These are phyloP conservation scores for Acyrthosiphon pisum DNA, from an alignment of 1,140 invertebrate genomes.

Conservation along the genomic window DNA sequence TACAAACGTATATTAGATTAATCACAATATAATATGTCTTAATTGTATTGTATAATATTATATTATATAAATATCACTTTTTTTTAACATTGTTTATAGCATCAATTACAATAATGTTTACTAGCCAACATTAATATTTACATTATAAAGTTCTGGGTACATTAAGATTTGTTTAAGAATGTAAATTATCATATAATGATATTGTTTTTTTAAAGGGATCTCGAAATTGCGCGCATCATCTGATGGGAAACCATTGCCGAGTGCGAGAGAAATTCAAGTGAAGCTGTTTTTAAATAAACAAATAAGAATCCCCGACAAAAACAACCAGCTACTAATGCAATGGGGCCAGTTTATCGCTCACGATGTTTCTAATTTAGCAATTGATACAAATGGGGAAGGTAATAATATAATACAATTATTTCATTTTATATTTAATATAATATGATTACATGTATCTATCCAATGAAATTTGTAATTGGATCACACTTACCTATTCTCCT, in stretches of 20 bases:
- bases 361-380: conserved; percentile 19
- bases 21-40: no score
- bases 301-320: conserved; percentile 21
- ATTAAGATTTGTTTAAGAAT: background rate
- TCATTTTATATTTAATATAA: background rate
- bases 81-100: no score
- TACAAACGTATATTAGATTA: no score
- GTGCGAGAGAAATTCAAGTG: conserved; percentile 63
- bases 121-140: no score
- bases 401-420: background rate
- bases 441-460: background rate
- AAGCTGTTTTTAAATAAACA: conserved; percentile 61
- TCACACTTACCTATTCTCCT: background rate
- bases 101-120: background rate
- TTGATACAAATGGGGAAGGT: background rate
- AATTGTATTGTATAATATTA: no score
- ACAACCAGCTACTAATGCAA: conserved; percentile 52
- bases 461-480: background rate
- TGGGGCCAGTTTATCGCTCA: conserved; percentile 51
- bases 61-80: no score
- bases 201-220: background rate
- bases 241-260: conserved; percentile 62
- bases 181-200: background rate
- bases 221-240: background rate
- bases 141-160: no score